Percentiles rank a stretch among this genome's conserved stretches.
These are phyloP conservation scores for Sternarchorhynchus goeldii DNA, from an alignment of 2,797 vertebrate genomes.

Conservation along the genomic window DNA sequence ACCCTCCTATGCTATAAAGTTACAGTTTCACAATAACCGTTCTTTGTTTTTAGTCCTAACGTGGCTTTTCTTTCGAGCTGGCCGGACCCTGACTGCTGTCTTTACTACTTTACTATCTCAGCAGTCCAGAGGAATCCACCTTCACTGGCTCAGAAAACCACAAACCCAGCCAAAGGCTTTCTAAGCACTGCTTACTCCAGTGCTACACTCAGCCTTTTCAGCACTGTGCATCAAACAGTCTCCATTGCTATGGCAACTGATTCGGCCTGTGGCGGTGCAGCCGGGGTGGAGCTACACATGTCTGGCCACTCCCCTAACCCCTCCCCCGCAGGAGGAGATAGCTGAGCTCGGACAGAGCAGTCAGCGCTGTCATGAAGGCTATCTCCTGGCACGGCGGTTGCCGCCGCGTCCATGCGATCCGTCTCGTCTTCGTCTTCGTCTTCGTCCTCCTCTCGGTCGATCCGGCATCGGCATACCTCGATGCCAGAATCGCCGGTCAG, in stretches of 20 bases:
- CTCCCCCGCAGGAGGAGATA: constrained; percentile 37
- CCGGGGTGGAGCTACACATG: constrained; percentile 61
- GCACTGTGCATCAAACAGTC: constrained; percentile 63
- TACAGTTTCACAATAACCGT: constrained; percentile 29
- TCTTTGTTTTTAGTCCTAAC: constrained; percentile 29
- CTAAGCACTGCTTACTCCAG: constrained; percentile 8
- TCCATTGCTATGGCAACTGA: constrained; percentile 72
- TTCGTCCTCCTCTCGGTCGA: constrained; percentile 75
- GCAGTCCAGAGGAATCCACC: not conserved
- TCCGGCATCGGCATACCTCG: constrained; percentile 83
- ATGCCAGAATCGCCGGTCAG: constrained; percentile 92
- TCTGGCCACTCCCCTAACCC: constrained; percentile 56
- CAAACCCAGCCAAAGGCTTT: constrained; percentile 3
- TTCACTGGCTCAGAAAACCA: constrained; percentile 3
- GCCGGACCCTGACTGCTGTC: constrained; percentile 41
- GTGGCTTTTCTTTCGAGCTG: constrained; percentile 36
- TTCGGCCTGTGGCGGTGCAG: constrained; percentile 49
- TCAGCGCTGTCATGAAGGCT: constrained; percentile 76
- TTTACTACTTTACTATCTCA: not conserved
- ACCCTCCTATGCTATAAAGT: constrained; percentile 29
- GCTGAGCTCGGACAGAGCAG: constrained; percentile 69
- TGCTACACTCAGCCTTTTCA: constrained; percentile 4
- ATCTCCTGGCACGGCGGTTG: constrained; percentile 13
- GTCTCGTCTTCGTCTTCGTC: constrained; percentile 55
- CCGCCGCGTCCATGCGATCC: constrained; percentile 52